Base-by-base conservation (phyloP, 2,888 invertebrate genomes). In the Drosophila atripex region DNA sequence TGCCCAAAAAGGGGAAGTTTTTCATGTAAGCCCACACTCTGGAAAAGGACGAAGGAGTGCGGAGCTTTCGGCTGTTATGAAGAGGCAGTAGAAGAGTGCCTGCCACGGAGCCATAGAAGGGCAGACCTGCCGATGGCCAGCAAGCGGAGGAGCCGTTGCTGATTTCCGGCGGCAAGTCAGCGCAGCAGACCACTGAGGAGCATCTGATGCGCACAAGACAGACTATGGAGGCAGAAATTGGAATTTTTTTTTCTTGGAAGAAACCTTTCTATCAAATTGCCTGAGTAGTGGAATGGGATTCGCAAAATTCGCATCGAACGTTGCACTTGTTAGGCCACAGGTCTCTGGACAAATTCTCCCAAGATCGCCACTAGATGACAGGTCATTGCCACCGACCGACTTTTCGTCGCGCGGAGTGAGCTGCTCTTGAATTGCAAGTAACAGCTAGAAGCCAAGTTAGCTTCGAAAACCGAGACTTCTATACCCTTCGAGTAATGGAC, bases 111-210 rank as follows among this genome's bases (percentile, higher is more conserved):
- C 53, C 66, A 47, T 55, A 55, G 43, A 43, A 68, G 60, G 38
- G 49, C 41, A 18, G 54, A 70, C 41, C 61, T 32, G 32, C 55
- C 25, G 39, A 54, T 50, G 54, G 52, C 28, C 39, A 60, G 38
- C 60, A 53, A 60, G 55, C 30, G 52, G 45, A 51, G 52, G 28
- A 38, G 52, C 52, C 32, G n/a, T 35, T 35, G 45, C 66, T 35
- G 70, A 88, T 83, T 88, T 84, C 84, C 84, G 84, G 84, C 84
- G 84, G 86, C 88, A 88, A 85, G 84, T 88, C 78, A 78, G 86
- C 88, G 86, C 88, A 83, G 65, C 86, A 82, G 82, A 76, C 78
- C 28, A 38, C 41, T 32, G 55, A 51, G 47, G 51, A 77, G 57
- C 58, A 68, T 77, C 82, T 88, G 83, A 84, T 78, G 80, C 87